These are phyloP conservation scores for Bubo scandiacus DNA, from an alignment of 2,113 vertebrate genomes.

Conservation along the genomic window DNA sequence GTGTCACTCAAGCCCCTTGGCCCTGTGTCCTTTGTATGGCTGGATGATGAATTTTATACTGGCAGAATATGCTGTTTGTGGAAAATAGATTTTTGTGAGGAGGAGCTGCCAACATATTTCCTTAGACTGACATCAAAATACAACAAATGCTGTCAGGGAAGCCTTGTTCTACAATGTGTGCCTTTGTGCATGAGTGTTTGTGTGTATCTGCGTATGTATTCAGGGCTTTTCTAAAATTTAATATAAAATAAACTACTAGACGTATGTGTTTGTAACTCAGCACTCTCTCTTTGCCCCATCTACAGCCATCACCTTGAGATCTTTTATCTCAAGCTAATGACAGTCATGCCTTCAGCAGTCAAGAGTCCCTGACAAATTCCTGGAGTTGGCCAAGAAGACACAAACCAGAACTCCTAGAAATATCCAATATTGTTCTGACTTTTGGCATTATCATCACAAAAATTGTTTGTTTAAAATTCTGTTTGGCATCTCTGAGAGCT, in stretches of 20 bases:
- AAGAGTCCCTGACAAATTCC: neutral
- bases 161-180: neutral
- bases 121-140: constrained; percentile 58
- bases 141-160: constrained; percentile 46
- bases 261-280: neutral
- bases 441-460: neutral
- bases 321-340: neutral
- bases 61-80: constrained; percentile 47
- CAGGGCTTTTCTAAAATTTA: constrained; percentile 1
- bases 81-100: constrained; percentile 37
- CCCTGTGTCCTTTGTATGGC: constrained; percentile 64
- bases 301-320: neutral
- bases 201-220: neutral
- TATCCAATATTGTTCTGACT: neutral
- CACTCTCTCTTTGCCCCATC: neutral
- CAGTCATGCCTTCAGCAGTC: neutral
- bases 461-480: neutral
- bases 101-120: constrained; percentile 58
- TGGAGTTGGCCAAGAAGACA: neutral
- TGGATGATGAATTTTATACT: constrained; percentile 52
- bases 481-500: neutral
- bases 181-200: neutral
- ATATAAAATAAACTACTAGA: neutral
- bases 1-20: constrained; percentile 60
- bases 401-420: constrained; percentile 3